Conservation (phyloP, 2,888 invertebrate genomes). For the Drosophila anceps region DNA sequence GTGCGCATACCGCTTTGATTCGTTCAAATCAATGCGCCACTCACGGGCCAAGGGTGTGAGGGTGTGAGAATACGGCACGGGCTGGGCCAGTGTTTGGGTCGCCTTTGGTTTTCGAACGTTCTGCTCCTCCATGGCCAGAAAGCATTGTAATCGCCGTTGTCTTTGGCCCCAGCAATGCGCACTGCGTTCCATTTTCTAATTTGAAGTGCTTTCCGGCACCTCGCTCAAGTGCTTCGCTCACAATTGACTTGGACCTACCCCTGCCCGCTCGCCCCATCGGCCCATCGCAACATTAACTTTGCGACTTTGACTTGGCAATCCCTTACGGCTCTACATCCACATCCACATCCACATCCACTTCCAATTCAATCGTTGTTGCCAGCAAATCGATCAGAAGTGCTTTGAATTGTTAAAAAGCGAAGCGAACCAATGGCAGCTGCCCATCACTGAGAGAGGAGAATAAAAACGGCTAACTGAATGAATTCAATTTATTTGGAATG, state of each 20-base stretch:
- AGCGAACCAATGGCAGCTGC: slow-evolving; percentile 18
- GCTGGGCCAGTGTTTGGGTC: slow-evolving; percentile 55
- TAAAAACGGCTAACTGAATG: neutral
- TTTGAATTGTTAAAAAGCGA: slow-evolving; percentile 16
- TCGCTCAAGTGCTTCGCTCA: slow-evolving; percentile 55
- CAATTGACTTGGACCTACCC: slow-evolving; percentile 36
- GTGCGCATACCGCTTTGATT: slow-evolving; percentile 83
- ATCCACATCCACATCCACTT: neutral
- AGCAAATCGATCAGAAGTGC: slow-evolving; percentile 35
- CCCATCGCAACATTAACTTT: slow-evolving; percentile 33
- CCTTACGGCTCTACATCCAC: slow-evolving; percentile 25
- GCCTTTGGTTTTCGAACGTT: slow-evolving; percentile 69
- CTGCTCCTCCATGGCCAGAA: slow-evolving; percentile 34
- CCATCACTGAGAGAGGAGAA: neutral
- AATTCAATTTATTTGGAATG: slow-evolving; percentile 1
- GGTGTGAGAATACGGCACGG: neutral
- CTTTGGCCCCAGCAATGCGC: slow-evolving; percentile 45
- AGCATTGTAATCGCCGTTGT: slow-evolving; percentile 66
- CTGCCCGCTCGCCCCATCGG: neutral
- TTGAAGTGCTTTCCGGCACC: slow-evolving; percentile 69
- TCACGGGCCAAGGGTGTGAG: slow-evolving; percentile 54
- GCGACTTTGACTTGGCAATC: slow-evolving; percentile 53
- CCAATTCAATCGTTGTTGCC: slow-evolving; percentile 36
- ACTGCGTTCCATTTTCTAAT: slow-evolving; percentile 69
- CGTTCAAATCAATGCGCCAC: slow-evolving; percentile 80